Conservation (phyloP, 1,140 invertebrate species). For the Leguminivora glycinivorella region DNA sequence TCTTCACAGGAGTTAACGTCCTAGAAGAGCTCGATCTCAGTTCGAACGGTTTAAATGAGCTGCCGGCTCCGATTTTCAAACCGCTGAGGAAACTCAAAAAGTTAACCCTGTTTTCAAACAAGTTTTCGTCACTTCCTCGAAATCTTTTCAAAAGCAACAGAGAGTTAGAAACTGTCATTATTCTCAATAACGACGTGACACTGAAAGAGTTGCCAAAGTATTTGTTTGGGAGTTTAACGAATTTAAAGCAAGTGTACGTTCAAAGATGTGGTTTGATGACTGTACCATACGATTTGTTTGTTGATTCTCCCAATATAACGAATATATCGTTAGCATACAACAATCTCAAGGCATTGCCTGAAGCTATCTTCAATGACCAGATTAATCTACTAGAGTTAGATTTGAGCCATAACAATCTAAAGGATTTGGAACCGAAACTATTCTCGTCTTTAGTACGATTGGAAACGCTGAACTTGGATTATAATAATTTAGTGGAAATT, state of each 20-base stretch:
- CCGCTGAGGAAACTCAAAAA: constrained; percentile 80
- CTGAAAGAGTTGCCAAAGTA: constrained; percentile 78
- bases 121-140: constrained; percentile 80
- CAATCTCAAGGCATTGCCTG: constrained; percentile 76
- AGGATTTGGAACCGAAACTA: constrained; percentile 75
- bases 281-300: constrained; percentile 81
- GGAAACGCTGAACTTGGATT: constrained; percentile 75
- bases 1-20: constrained; percentile 80
- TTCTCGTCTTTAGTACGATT: constrained; percentile 78
- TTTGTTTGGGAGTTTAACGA: constrained; percentile 79
- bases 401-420: constrained; percentile 80
- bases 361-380: constrained; percentile 80
- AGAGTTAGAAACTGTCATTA: constrained; percentile 77
- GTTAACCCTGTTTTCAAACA: constrained; percentile 81
- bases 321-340: constrained; percentile 81
- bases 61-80: constrained; percentile 80
- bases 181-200: constrained; percentile 79
- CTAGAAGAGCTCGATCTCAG: constrained; percentile 82
- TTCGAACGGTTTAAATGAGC: constrained; percentile 80
- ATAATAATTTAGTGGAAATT: constrained; percentile 79
- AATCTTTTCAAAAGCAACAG: constrained; percentile 80
- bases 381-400: constrained; percentile 78
- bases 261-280: constrained; percentile 72
- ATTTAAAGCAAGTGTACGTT: constrained; percentile 77
- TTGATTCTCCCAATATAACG: constrained; percentile 76